Percentiles rank a stretch among this genome's conserved stretches.
Conservation (phyloP, 2,113 vertebrate genomes). For the Aepyceros melampus region DNA sequence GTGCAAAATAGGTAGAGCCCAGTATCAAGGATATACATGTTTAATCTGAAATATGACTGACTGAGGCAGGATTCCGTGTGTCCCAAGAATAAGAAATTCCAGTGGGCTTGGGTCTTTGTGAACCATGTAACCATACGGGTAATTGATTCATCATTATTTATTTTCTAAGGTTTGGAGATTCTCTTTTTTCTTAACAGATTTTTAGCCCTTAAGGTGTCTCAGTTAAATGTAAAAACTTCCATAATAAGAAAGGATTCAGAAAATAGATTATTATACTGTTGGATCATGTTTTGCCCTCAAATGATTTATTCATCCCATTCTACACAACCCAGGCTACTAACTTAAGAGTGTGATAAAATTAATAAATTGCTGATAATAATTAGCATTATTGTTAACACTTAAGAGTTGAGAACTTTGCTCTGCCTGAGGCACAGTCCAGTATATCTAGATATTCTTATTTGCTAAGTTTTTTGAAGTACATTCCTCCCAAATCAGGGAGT, state of each 20-base stretch:
- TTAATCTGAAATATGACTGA: neutral
- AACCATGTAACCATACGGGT: neutral
- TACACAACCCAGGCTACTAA: neutral
- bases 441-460: neutral
- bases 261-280: constrained; percentile 28
- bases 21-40: neutral
- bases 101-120: neutral
- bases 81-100: neutral
- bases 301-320: neutral
- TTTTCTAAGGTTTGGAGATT: neutral
- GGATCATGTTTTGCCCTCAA: neutral
- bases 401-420: neutral
- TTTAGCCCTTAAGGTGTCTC: neutral
- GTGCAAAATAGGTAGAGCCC: neutral
- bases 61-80: neutral
- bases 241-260: neutral
- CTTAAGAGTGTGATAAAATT: neutral
- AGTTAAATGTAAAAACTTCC: neutral
- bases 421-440: neutral
- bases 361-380: neutral
- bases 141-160: neutral
- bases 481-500: neutral
- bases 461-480: neutral
- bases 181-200: constrained; percentile 23
- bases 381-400: neutral